phyloP scores from a whole-genome alignment of 1,140 invertebrate species.

The Chionoecetes opilio region DNA sequence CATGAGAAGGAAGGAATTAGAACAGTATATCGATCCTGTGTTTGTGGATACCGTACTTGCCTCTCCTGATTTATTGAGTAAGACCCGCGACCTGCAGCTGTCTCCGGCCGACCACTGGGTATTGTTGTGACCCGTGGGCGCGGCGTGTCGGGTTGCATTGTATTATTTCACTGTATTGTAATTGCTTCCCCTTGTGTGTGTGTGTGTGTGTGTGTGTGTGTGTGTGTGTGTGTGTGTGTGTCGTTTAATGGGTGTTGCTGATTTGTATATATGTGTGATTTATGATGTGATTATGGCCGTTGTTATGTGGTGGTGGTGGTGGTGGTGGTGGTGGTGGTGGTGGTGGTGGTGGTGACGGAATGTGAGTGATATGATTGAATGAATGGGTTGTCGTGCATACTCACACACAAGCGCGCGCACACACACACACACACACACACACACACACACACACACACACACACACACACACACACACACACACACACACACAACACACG shows the following conservation, averaged over 20 bases:
- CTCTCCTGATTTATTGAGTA: background rate
- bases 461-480: too few relatives aligned
- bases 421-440: too few relatives aligned
- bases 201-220: background rate
- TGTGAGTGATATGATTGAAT: background rate
- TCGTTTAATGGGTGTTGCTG: background rate
- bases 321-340: too few relatives aligned
- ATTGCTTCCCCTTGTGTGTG: background rate
- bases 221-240: constrained; percentile 6
- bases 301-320: too few relatives aligned
- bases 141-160: background rate
- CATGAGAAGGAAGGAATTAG: background rate
- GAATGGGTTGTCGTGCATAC: background rate
- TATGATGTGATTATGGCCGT: background rate
- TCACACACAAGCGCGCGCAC: too few relatives aligned
- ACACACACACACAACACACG: too few relatives aligned
- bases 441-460: too few relatives aligned
- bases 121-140: background rate
- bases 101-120: background rate
- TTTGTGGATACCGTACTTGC: background rate
- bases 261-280: background rate
- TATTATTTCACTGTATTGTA: constrained; percentile 21
- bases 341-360: background rate
- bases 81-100: background rate
- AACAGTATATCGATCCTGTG: background rate